Evolutionary conservation across 2,797 vertebrate genomes (phyloP).

Genomic region (Pelodytes ibericus): DNA sequence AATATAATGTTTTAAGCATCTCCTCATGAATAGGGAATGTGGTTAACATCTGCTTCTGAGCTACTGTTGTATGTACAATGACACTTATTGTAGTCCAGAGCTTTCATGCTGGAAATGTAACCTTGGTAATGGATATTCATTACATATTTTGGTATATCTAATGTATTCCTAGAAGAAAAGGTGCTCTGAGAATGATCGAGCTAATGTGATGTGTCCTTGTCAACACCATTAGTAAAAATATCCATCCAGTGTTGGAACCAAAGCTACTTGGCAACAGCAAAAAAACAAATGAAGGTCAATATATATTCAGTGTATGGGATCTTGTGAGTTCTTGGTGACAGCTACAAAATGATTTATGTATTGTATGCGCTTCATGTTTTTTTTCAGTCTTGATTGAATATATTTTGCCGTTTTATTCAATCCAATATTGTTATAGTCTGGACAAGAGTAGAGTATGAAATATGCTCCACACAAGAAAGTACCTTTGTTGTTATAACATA

Average conservation of each 20-base stretch:
- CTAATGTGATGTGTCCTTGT: conserved; percentile 2
- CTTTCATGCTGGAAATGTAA: not conserved
- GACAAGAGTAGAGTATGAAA: too few species aligned
- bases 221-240: conserved; percentile 10
- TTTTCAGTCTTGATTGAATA: conserved; percentile 19
- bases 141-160: not conserved
- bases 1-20: not conserved
- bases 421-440: not conserved
- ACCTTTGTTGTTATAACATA: too few species aligned
- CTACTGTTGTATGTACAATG: not conserved
- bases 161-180: not conserved
- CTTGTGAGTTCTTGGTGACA: conserved; percentile 8
- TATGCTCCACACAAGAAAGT: too few species aligned
- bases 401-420: conserved; percentile 8
- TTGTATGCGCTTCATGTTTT: conserved; percentile 20
- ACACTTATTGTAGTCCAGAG: not conserved
- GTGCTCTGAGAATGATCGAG: not conserved
- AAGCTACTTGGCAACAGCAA: conserved; percentile 14
- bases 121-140: not conserved
- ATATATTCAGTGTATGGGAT: conserved; percentile 27
- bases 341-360: conserved; percentile 19
- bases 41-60: not conserved
- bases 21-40: too few species aligned
- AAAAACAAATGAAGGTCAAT: conserved; percentile 30
- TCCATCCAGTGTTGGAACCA: not conserved